Base-by-base conservation (phyloP, 2,888 invertebrate genomes). In the Netelia fuscicornis region DNA sequence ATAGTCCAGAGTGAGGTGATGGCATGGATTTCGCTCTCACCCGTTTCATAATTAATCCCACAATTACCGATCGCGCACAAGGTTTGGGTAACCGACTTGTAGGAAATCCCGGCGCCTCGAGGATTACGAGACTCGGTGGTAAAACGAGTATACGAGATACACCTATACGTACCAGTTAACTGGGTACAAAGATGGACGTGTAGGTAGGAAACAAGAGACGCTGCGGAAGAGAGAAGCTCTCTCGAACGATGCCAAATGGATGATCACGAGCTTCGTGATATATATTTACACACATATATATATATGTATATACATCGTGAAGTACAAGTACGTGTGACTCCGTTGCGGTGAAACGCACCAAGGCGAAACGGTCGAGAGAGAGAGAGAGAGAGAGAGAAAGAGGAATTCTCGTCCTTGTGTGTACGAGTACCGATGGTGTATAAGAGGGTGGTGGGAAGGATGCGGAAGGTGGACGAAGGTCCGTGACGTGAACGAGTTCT, bases 41-140 rank as follows among this genome's bases (percentile, higher is more conserved):
- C 56, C 79, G 68, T 86, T 89, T 81, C 87, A 91, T 91, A 91
- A 92, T 92, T 91, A 91, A 92, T 91, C 90, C 88, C 87, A 88
- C 90, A 91, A 91, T 92, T 90, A 90, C 87, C 88, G 89, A 91
- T 91, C 87, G 87, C 62, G 75, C 52, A 42, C 58, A 54, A 20
- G 17, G n/a, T 44, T 58, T 48, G 80, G 64, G 60, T 72, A 84
- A 84, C 78, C 83, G 68, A 85, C 78, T 80, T 76, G 56, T 74
- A 78, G 76, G 85, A 81, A 87, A 88, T 83, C 86, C 81, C 79
- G 81, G 80, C 6, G 78, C 88, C 83, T 81, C 74, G 85, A 87
- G 87, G 87, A 89, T 88, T 87, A 86, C 87, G 85, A 84, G 86
- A 17, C 30, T 13, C 58, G 30, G 86, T 81, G 86, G 86, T 87